phyloP scores from a whole-genome alignment of 2,888 invertebrate species.

The Hyposoter dolosus region DNA sequence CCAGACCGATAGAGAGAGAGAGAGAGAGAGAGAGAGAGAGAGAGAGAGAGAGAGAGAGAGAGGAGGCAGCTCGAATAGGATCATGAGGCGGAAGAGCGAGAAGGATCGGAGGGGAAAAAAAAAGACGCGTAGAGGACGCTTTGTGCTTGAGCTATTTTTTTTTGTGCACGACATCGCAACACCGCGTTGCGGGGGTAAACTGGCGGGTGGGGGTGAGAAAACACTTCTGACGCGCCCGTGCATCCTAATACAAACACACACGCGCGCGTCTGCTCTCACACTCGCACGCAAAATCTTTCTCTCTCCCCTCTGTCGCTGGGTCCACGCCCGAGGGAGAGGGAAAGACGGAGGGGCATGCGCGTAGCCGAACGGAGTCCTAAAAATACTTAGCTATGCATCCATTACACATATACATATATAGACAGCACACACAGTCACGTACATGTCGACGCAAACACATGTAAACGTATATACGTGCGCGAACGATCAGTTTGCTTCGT shows the following conservation, averaged over 20 bases:
- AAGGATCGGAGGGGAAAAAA: background rate
- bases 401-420: background rate
- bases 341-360: background rate
- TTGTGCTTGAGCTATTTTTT: background rate
- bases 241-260: background rate
- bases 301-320: background rate
- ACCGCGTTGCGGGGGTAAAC: background rate
- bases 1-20: background rate
- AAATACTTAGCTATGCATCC: background rate
- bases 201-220: background rate
- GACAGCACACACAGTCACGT: background rate
- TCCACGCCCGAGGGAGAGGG: background rate
- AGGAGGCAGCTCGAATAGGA: background rate
- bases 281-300: background rate
- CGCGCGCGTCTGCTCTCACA: background rate
- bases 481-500: background rate
- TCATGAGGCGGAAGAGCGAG: background rate
- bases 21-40: background rate
- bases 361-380: background rate
- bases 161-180: background rate
- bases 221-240: slow-evolving; percentile 4
- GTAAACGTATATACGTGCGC: background rate
- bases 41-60: background rate
- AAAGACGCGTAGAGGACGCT: background rate
- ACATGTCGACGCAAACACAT: background rate